Conservation (phyloP, 2,797 vertebrate genomes). For the Fratercula arctica region DNA sequence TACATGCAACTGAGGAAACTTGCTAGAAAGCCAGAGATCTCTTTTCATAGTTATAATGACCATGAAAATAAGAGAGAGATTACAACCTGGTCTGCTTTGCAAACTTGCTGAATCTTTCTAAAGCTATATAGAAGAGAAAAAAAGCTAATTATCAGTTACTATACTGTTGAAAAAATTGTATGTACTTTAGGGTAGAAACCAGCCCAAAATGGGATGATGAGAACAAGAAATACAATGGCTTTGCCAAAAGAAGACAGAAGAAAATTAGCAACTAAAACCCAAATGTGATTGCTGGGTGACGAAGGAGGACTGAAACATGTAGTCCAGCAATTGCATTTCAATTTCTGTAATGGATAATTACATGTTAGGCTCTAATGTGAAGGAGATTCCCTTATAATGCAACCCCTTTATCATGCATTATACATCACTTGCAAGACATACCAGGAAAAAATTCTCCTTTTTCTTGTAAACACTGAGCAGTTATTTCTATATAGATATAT, state of each 20-base stretch:
- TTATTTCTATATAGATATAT: background rate
- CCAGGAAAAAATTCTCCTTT: background rate
- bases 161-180: background rate
- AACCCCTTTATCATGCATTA: background rate
- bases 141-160: background rate
- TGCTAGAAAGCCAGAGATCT: background rate
- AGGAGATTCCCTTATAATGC: background rate
- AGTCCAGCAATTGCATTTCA: background rate
- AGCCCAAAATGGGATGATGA: background rate
- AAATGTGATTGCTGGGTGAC: background rate
- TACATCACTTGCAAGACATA: background rate
- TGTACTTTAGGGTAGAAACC: background rate
- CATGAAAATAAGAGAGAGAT: background rate
- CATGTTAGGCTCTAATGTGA: background rate
- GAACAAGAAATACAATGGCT: background rate
- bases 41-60: background rate
- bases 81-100: background rate
- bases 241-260: background rate
- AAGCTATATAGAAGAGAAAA: background rate
- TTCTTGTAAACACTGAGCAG: background rate
- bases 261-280: constrained; percentile 29
- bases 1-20: background rate
- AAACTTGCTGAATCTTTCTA: background rate
- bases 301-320: background rate
- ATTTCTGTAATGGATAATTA: constrained; percentile 37